Evolutionary conservation across 2,113 vertebrate species (phyloP), one percentile per base, ranked within the genome.

Genomic region (Electrona antarctica): DNA sequence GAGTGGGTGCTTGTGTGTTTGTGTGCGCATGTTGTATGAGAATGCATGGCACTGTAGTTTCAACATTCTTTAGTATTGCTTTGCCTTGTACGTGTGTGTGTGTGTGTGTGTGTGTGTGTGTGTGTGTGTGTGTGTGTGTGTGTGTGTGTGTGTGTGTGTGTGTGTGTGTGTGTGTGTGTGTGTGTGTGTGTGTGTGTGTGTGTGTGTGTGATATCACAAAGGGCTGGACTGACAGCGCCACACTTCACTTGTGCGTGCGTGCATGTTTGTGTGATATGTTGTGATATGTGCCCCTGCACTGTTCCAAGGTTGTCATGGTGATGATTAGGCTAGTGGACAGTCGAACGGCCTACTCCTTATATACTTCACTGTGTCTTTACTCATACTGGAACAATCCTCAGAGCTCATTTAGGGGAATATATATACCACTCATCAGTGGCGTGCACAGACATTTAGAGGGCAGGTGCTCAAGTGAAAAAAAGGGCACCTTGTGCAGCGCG

Each of bases 271-370:
- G 33, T 41, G 3, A 41, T 41, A n/a, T 21, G 11, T 5, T 59
- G 65, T 78, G 76, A 87, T 71, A 60, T 60, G 83, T 69, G 68
- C 67, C 74, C 78, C 57, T 68, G 52, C 76, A 65, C 33, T 14
- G 28, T 64, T 58, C 62, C 33, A 13, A 68, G 68, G 82, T 84
- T 87, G 67, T 81, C 71, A 86, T 79, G 73, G 83, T 73, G 71
- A 87, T 76, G 71, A 87, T 76, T 6, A 21, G 21, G 21, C 21
- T 21, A 4, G 73, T 64, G 64, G 76, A 68, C 60, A 48, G 54
- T 45, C 41, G 33, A 21, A 21, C 21, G 21, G 21, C 21, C 2
- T 71, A 58, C 59, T 59, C 50, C 50, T 12, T 69, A 47, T 41
- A 28, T 59, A 11, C 57, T 41, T 74, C 49, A 7, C 6, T 47